Conservation (phyloP, 30 jellyfish, hydroid and myxozoan species). For the Chrysaora quinquecirrha region DNA sequence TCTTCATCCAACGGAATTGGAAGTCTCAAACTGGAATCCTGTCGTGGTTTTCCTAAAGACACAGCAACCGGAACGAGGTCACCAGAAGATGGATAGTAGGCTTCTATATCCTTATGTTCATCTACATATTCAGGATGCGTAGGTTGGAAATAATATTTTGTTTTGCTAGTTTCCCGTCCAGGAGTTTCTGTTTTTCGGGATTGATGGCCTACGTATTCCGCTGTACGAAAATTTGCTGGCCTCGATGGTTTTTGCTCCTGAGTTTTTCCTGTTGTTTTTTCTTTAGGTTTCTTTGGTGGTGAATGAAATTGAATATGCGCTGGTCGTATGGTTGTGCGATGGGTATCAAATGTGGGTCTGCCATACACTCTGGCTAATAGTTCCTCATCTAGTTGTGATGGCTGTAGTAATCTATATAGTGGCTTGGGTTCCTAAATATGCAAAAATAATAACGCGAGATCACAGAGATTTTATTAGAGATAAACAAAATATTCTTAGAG, state of each 20-base stretch:
- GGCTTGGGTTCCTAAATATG: neutral
- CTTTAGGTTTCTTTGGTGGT: conserved; percentile 7
- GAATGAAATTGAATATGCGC: conserved; percentile 63
- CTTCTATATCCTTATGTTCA: neutral
- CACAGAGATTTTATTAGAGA: no score
- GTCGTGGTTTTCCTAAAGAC: conserved; percentile 74
- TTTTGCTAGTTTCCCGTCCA: neutral
- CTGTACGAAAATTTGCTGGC: neutral
- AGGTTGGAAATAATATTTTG: conserved; percentile 63
- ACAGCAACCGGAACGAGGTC: conserved; percentile 74
- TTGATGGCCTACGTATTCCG: neutral
- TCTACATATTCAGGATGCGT: conserved; percentile 5
- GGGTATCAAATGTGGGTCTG: conserved; percentile 9
- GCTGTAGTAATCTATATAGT: neutral
- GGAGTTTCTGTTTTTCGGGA: neutral
- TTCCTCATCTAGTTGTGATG: conserved; percentile 22
- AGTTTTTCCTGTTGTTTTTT: neutral
- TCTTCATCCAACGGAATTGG: conserved; percentile 53
- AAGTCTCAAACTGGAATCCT: conserved; percentile 51
- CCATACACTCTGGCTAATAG: conserved; percentile 48
- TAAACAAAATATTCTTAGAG: no score
- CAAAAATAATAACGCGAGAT: neutral
- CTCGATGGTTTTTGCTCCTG: no score
- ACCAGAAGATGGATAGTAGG: conserved; percentile 53
- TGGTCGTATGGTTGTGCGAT: conserved; percentile 66